Conservation (phyloP, 2,797 vertebrate species). For the Trachops cirrhosus region DNA sequence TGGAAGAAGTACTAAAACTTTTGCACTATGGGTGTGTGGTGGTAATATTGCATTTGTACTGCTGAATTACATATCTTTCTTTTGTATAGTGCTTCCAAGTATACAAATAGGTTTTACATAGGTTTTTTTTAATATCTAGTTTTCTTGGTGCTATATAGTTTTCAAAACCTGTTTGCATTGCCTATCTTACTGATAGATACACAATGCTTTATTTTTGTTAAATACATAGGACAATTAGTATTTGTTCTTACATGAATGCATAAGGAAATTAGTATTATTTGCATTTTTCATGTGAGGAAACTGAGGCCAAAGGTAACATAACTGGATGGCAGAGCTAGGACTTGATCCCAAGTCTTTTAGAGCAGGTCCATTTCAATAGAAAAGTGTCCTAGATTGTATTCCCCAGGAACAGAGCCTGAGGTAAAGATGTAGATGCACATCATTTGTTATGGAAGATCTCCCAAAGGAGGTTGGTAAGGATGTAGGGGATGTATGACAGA, state of each 20-base stretch:
- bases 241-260: neutral
- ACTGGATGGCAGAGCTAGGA: neutral
- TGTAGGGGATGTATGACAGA: neutral
- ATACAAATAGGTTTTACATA: neutral
- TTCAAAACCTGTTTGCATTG: neutral
- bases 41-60: neutral
- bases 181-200: neutral
- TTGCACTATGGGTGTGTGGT: neutral
- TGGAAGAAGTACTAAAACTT: neutral
- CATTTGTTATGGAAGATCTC: neutral
- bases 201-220: neutral
- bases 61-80: neutral
- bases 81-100: neutral
- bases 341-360: neutral
- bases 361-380: neutral
- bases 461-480: neutral
- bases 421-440: neutral
- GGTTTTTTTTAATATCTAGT: neutral
- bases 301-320: neutral
- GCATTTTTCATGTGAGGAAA: neutral
- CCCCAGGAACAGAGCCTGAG: neutral
- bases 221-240: neutral
- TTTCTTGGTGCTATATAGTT: neutral
- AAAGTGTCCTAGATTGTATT: neutral
- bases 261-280: neutral